Conservation (phyloP, 2,113 vertebrate species). For the Epinephelus fuscoguttatus region DNA sequence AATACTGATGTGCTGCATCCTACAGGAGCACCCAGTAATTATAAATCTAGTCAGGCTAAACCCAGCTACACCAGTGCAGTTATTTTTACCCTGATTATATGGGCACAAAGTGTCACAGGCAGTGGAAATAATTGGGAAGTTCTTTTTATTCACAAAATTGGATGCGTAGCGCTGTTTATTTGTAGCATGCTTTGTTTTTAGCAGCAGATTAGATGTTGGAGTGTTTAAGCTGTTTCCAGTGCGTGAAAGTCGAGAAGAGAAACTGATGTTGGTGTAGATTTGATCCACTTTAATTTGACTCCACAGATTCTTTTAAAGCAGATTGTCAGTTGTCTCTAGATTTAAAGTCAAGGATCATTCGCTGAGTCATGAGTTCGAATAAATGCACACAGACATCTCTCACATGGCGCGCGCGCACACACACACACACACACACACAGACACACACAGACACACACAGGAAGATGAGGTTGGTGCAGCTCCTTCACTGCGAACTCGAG, state of each 20-base stretch:
- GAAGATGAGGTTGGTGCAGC: not conserved
- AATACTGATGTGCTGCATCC: conserved; percentile 21
- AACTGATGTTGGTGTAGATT: conserved; percentile 1
- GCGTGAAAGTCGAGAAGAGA: conserved; percentile 7
- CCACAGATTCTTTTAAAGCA: conserved; percentile 20
- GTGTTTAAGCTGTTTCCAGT: not conserved
- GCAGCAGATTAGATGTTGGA: conserved; percentile 23
- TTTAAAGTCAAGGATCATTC: not conserved
- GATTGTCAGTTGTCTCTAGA: not conserved
- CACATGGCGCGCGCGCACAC: not conserved
- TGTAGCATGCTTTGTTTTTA: conserved; percentile 16
- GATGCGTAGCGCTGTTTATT: conserved; percentile 3
- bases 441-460: too few relatives aligned
- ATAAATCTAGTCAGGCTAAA: conserved; percentile 20
- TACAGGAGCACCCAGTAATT: conserved; percentile 20
- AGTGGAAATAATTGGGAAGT: not conserved
- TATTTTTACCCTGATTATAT: conserved; percentile 31
- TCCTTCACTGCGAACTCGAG: not conserved
- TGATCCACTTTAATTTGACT: conserved; percentile 29
- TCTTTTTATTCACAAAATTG: conserved; percentile 16
- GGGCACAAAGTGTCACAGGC: not conserved
- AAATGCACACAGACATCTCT: not conserved
- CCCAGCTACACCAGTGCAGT: not conserved
- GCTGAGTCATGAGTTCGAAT: not conserved
- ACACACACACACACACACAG: too few relatives aligned